These are phyloP conservation scores for Monopis laevigella DNA, from an alignment of 2,888 invertebrate species.

Conservation along the genomic window DNA sequence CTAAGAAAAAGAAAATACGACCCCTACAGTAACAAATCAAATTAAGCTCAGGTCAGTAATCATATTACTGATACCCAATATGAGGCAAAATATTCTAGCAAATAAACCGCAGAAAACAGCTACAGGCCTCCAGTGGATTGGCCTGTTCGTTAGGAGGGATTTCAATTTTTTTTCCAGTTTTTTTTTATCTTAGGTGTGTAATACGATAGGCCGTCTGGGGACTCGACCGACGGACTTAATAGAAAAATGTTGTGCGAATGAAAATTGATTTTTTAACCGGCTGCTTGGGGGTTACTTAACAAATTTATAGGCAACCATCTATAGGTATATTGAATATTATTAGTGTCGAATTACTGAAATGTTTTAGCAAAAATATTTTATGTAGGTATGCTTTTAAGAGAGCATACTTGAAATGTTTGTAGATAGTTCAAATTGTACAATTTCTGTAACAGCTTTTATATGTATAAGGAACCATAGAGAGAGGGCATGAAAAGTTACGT, in stretches of 20 bases:
- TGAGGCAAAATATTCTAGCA: conserved; percentile 38
- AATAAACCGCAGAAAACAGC: conserved; percentile 47
- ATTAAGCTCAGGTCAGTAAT: conserved; percentile 65
- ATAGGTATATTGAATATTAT: too few relatives aligned
- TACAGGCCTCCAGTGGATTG: conserved; percentile 50
- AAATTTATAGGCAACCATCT: too few relatives aligned
- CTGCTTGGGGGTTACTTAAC: too few relatives aligned
- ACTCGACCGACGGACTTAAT: conserved; percentile 49
- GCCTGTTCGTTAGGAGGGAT: conserved; percentile 57
- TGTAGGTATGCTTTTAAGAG: too few relatives aligned
- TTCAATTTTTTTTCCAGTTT: conserved; percentile 40
- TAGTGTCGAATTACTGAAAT: too few relatives aligned
- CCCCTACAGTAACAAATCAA: conserved; percentile 32
- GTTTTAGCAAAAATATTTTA: too few relatives aligned
- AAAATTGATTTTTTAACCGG: too few relatives aligned
- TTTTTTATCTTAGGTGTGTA: conserved; percentile 51
- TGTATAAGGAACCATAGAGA: too few relatives aligned
- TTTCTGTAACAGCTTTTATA: too few relatives aligned
- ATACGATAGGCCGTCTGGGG: conserved; percentile 45
- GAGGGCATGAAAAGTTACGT: too few relatives aligned
- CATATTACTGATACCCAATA: conserved; percentile 62
- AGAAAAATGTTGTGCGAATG: conserved; percentile 57
- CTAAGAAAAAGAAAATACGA: conserved; percentile 2
- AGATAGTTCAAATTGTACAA: too few relatives aligned
- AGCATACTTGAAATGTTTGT: too few relatives aligned